Conservation (phyloP, 2,888 invertebrate species). For the Parasteatoda lunata region DNA sequence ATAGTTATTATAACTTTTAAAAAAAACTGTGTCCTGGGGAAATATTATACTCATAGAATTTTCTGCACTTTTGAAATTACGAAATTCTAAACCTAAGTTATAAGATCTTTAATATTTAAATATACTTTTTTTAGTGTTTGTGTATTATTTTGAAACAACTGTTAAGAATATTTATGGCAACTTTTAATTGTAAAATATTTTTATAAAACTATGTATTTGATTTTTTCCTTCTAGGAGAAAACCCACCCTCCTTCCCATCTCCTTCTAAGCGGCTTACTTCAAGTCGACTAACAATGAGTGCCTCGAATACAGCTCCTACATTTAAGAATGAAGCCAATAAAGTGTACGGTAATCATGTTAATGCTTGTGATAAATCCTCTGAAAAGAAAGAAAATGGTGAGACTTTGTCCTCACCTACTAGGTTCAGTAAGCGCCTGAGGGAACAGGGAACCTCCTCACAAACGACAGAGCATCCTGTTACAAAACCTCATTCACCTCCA, state of each 20-base stretch:
- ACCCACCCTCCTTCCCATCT: constrained; percentile 21
- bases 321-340: constrained; percentile 3
- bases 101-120: too few relatives aligned
- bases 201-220: not conserved
- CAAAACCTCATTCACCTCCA: constrained; percentile 35
- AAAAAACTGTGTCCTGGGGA: too few relatives aligned
- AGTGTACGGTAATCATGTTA: not conserved
- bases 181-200: not conserved
- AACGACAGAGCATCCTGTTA: constrained; percentile 18
- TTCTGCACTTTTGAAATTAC: too few relatives aligned
- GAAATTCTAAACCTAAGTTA: too few relatives aligned
- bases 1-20: too few relatives aligned
- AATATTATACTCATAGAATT: too few relatives aligned
- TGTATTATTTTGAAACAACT: not conserved
- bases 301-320: not conserved
- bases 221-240: constrained; percentile 32
- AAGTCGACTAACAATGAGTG: constrained; percentile 1
- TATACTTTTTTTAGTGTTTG: not conserved
- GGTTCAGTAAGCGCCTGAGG: constrained; percentile 57
- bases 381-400: constrained; percentile 56
- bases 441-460: constrained; percentile 30
- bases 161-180: not conserved
- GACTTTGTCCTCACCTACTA: constrained; percentile 53
- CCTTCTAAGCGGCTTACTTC: constrained; percentile 19
- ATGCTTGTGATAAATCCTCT: constrained; percentile 32